Conservation (phyloP, 2,113 vertebrate genomes). For the Muscicapa adusta region DNA sequence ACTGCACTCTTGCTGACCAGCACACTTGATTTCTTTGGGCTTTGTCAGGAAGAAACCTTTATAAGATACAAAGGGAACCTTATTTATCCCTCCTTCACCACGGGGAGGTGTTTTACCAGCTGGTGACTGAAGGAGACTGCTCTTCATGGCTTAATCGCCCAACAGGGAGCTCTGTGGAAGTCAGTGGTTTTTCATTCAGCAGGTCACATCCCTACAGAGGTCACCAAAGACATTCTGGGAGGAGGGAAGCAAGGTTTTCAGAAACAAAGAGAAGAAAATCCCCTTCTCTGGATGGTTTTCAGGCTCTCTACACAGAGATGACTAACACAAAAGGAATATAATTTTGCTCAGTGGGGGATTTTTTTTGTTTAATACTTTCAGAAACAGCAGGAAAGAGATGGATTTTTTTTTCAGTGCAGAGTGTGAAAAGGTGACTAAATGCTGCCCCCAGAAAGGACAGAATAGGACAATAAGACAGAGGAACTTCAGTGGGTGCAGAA, state of each 20-base stretch:
- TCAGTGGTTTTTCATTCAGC: not conserved
- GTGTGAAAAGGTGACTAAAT: not conserved
- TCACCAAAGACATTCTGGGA: not conserved
- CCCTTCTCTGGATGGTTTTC: not conserved
- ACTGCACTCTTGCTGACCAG: not conserved
- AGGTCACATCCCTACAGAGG: not conserved
- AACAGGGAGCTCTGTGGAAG: not conserved
- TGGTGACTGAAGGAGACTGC: not conserved
- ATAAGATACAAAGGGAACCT: not conserved
- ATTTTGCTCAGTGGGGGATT: not conserved
- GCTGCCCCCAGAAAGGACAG: not conserved
- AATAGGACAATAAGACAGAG: not conserved
- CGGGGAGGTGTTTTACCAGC: not conserved
- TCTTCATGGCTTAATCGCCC: not conserved
- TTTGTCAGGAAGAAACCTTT: not conserved
- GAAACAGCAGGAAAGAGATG: not conserved
- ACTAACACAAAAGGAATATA: not conserved
- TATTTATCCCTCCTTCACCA: not conserved
- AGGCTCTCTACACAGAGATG: not conserved
- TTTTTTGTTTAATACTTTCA: not conserved
- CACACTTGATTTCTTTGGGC: not conserved
- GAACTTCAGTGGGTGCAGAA: not conserved
- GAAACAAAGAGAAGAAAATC: not conserved
- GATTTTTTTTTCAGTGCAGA: not conserved
- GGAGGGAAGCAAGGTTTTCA: not conserved